These are phyloP conservation scores for Philopedon plagiatum DNA, from an alignment of 2,888 invertebrate genomes.

Conservation along the genomic window DNA sequence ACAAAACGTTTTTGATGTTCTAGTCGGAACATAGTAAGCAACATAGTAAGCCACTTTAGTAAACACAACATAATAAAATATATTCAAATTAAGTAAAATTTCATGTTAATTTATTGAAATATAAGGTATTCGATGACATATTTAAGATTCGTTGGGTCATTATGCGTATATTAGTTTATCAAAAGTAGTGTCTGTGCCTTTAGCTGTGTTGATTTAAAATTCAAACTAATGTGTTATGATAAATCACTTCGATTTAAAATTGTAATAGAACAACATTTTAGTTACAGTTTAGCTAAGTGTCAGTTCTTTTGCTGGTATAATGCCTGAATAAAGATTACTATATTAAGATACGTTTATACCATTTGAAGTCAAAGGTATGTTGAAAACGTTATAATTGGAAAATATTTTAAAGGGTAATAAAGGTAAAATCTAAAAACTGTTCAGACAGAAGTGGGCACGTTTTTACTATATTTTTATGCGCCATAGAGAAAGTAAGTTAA, in stretches of 20 bases:
- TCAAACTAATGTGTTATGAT: slow-evolving; percentile 31
- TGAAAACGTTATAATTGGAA: background rate
- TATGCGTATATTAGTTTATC: slow-evolving; percentile 40
- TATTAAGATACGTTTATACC: slow-evolving; percentile 2
- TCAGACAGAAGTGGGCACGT: no score
- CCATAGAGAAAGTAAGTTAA: no score
- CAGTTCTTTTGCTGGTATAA: background rate
- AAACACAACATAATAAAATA: slow-evolving; percentile 22
- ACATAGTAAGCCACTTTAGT: slow-evolving; percentile 22
- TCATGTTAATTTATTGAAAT: slow-evolving; percentile 41
- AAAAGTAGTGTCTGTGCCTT: slow-evolving; percentile 25
- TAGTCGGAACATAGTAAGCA: no score
- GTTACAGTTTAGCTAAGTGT: slow-evolving; percentile 24
- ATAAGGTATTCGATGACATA: slow-evolving; percentile 40
- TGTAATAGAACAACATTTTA: slow-evolving; percentile 31
- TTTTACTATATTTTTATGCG: no score
- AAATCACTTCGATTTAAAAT: slow-evolving; percentile 39
- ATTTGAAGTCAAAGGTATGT: background rate
- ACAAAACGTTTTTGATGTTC: slow-evolving; percentile 1
- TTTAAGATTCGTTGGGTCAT: slow-evolving; percentile 35
- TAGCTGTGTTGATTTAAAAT: slow-evolving; percentile 34
- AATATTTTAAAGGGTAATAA: background rate
- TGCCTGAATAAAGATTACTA: background rate
- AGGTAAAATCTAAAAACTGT: no score
- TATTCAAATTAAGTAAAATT: slow-evolving; percentile 41